Evolutionary conservation across 2,888 invertebrate species (phyloP), one percentile per base, ranked within the genome.

Genomic region (Cheilosia impressa): DNA sequence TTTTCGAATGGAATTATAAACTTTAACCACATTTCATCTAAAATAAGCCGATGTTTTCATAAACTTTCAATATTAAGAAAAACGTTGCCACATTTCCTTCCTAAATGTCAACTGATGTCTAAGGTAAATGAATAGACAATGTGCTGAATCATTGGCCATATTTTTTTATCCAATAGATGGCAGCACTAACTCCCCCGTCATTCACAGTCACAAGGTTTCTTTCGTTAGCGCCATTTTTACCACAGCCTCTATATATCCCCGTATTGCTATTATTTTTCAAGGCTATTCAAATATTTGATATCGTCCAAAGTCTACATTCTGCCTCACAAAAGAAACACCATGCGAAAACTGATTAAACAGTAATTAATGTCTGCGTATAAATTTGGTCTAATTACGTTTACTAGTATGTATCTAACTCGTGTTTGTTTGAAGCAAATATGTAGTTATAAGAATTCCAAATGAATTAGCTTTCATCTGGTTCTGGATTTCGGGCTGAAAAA

Each of bases 341-440:
- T 34, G n/a, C 17, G n/a, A 69, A 27, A 55, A 47, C 38, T 45
- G 31, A 45, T 47, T 47, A 47, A 58, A 57, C 57, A 31, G 45
- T 57, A 31, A n/a, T n/a, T n/a, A 17, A 19, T 43, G 4, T 27
- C 15, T 31, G 19, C 22, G 17, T 38, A n/a, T 34, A 34, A 63
- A 45, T 62, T 63, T 27, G 63, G 13, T 31, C 62, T 53, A 45
- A 53, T 31, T 62, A 9, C 45, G 9, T 43, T 22, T 22, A 27
- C 27, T 6, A 1, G 27, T 27, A 27, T 27, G 27, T 27, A 62
- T 63, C 62, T 63, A 15, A 62, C 19, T 31, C 15, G 24, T 52
- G 50, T 66, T 52, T 53, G 41, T 52, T 69, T 58, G 24, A 5
- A 27, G 10, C 45, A 53, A 55, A 55, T 31, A n/a, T n/a, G n/a